These are phyloP conservation scores for Xylocopa sonorina DNA, from an alignment of 1,140 invertebrate genomes.

Conservation along the genomic window DNA sequence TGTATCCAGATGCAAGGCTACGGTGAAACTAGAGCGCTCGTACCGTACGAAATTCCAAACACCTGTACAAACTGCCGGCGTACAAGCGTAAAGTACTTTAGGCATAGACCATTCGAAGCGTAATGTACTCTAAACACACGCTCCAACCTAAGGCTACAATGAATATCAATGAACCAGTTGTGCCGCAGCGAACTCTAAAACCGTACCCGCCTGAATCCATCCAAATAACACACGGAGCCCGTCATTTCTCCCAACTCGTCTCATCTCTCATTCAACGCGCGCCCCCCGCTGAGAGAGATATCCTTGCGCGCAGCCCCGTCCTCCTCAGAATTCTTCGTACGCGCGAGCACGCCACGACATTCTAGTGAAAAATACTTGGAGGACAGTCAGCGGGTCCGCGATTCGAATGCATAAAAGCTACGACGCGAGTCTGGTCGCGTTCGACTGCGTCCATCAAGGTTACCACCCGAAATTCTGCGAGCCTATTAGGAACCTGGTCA, in stretches of 20 bases:
- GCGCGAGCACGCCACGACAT: not conserved
- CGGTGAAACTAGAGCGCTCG: too few species aligned
- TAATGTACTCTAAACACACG: not conserved
- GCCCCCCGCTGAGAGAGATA: not conserved
- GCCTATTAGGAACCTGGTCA: constrained; percentile 40
- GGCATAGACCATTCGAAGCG: too few species aligned
- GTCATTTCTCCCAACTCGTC: too few species aligned
- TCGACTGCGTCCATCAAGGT: constrained; percentile 7
- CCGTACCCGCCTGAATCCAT: not conserved
- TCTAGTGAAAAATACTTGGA: constrained; percentile 11
- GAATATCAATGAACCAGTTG: too few species aligned
- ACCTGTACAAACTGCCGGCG: too few species aligned
- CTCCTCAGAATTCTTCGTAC: not conserved
- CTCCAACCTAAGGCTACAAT: not conserved
- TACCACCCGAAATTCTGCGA: constrained; percentile 28
- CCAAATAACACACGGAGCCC: too few species aligned
- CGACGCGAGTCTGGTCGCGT: not conserved
- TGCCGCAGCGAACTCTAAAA: not conserved
- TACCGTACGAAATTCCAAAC: too few species aligned
- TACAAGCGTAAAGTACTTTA: too few species aligned
- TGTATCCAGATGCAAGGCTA: too few species aligned
- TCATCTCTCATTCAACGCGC: constrained; percentile 18
- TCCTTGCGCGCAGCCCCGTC: not conserved
- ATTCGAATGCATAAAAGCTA: constrained; percentile 30
- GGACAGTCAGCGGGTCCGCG: not conserved